These are phyloP conservation scores for Neodiprion lecontei DNA, from an alignment of 1,140 invertebrate genomes.

Conservation along the genomic window DNA sequence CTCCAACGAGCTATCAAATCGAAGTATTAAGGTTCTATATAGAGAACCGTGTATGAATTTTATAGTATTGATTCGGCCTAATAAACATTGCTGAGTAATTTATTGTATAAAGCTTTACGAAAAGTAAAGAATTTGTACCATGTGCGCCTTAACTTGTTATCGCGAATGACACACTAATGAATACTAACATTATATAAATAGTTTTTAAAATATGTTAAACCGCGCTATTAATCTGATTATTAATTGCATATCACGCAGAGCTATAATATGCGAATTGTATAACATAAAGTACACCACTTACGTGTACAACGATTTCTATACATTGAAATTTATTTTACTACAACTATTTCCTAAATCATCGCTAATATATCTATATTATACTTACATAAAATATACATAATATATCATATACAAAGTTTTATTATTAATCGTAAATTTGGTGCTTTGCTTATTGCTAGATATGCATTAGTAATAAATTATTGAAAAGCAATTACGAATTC, in stretches of 20 bases:
- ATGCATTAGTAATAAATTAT: neutral
- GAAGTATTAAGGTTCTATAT: too few species aligned
- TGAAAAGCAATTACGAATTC: constrained; percentile 4
- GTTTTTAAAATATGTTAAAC: too few species aligned
- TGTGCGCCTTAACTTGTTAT: neutral
- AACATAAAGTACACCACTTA: too few species aligned
- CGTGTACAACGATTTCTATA: too few species aligned
- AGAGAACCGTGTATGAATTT: neutral
- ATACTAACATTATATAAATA: too few species aligned
- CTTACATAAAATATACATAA: neutral
- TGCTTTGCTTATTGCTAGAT: neutral
- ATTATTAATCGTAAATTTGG: neutral
- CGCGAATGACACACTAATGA: too few species aligned
- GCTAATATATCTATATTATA: neutral
- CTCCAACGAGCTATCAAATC: too few species aligned
- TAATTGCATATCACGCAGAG: too few species aligned
- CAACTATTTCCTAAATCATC: neutral
- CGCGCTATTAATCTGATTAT: too few species aligned
- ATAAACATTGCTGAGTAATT: neutral
- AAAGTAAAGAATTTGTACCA: neutral
- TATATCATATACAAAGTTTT: neutral
- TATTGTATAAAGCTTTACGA: neutral
- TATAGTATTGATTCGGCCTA: constrained; percentile 7
- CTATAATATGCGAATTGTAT: too few species aligned
- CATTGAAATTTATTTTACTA: neutral